Conservation (phyloP, 1,140 invertebrate genomes). For the Ceratosolen fusciceps region DNA sequence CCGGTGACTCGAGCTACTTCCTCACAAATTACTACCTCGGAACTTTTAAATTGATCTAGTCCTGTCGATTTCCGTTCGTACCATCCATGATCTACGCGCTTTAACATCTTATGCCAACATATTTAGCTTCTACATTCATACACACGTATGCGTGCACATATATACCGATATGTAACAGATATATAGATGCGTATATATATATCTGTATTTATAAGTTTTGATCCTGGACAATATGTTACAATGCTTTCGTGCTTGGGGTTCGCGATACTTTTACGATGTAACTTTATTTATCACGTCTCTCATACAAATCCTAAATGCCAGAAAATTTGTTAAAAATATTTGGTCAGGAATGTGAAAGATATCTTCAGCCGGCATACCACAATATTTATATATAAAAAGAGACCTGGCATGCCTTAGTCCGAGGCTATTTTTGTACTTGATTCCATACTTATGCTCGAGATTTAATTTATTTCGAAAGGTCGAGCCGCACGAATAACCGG, state of each 20-base stretch:
- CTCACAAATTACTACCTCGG: not conserved
- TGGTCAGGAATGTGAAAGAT: too few relatives aligned
- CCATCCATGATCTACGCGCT: not conserved
- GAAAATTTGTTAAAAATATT: not conserved
- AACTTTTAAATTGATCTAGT: not conserved
- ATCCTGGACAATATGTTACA: slow-evolving; percentile 1
- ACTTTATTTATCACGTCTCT: not conserved
- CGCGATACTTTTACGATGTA: not conserved
- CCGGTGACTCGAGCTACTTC: not conserved
- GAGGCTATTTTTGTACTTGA: not conserved
- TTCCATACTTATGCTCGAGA: not conserved
- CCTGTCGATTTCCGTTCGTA: not conserved
- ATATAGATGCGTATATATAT: too few relatives aligned
- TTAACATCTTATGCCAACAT: too few relatives aligned
- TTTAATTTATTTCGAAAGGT: not conserved
- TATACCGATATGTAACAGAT: too few relatives aligned
- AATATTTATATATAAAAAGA: not conserved
- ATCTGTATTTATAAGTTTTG: not conserved
- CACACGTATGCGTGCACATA: too few relatives aligned
- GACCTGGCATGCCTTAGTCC: not conserved
- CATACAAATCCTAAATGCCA: not conserved
- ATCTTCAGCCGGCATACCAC: not conserved
- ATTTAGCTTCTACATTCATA: not conserved
- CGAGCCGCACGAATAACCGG: not conserved
- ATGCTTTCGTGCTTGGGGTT: not conserved